Evolutionary conservation across 2,113 vertebrate genomes (phyloP), one percentile per base, ranked within the genome.

Genomic region (Pseudopodoces humilis): DNA sequence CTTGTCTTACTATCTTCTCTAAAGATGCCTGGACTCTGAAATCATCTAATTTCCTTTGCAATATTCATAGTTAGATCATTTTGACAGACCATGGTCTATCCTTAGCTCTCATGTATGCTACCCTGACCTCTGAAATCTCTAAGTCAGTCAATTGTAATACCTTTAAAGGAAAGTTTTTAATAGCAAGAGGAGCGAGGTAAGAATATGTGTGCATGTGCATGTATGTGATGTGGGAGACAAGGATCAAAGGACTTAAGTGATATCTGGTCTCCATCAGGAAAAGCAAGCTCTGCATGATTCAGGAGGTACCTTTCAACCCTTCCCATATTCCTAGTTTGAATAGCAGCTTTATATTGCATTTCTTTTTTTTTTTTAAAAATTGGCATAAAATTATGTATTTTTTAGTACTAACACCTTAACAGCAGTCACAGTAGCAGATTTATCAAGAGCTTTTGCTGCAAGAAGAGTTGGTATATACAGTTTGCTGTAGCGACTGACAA

Each of bases 11-110:
- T 33, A 4, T 76, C 60, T 86, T 84, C 50, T 83, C 44, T 90
- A 60, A 94, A 70, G 88, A 71, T 90, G 79, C 72, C 59, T 83
- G 72, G 72, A 64, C 76, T 86, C 88, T 95, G 88, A 90, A 95
- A 83, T 95, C 15, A 83, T 64, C 78, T 77, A 15, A 74, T 77
- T 43, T 95, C 13, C 33, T 77, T 68, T 71, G 49, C 47, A 83
- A 10, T 63, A 71, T 81, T 70, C 92, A 64, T 78, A 86, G 78
- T 33, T 62, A 46, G 52, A 60, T 43, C 35, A 37, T 67, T 92
- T 44, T 76, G 75, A 62, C 65, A 7, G 39, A 49, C 30, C 2
- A 0, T 63, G 35, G 3, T 87, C 56, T 91, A 52, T 83, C 52
- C 68, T 94, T 90, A 93, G 68, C 44, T 93, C 60, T 75, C 55